A percentile compares a stretch with the other conserved stretches of the same genome.
Conservation (phyloP, 1,140 invertebrate genomes). For the Plodia interpunctella region DNA sequence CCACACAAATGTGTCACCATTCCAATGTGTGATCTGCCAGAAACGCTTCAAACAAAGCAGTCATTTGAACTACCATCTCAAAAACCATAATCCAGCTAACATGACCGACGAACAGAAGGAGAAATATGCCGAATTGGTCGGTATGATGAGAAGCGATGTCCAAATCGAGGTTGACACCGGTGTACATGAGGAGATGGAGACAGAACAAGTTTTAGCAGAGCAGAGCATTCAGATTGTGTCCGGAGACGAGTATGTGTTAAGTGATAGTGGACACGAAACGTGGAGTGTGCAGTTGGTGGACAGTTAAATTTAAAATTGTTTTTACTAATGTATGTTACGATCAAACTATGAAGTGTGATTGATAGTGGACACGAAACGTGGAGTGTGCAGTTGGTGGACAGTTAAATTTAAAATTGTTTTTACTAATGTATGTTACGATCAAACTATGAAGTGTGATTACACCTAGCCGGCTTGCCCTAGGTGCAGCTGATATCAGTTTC, state of each 20-base stretch:
- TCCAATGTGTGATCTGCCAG: conserved; percentile 82
- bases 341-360: no score
- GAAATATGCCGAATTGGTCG: conserved; percentile 39
- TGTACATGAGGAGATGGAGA: conserved; percentile 1
- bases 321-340: no score
- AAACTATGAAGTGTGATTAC: no score
- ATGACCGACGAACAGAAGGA: conserved; percentile 46
- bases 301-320: no score
- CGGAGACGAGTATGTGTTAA: conserved; percentile 10
- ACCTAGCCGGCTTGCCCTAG: no score
- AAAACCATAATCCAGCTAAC: conserved; percentile 51
- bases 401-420: no score
- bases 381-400: conserved; percentile 12
- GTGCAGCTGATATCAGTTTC: no score
- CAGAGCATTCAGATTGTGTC: background rate
- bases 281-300: conserved; percentile 16
- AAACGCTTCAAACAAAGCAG: conserved; percentile 70
- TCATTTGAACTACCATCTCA: conserved; percentile 68
- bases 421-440: no score
- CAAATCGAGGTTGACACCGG: conserved; percentile 17
- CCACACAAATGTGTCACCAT: conserved; percentile 84
- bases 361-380: conserved; percentile 8
- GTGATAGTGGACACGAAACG: background rate
- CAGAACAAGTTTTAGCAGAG: conserved; percentile 8
- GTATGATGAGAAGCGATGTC: conserved; percentile 24